Evolutionary conservation across 2,113 vertebrate species (phyloP), one percentile per base, ranked within the genome.

Genomic region (Labeo catla): DNA sequence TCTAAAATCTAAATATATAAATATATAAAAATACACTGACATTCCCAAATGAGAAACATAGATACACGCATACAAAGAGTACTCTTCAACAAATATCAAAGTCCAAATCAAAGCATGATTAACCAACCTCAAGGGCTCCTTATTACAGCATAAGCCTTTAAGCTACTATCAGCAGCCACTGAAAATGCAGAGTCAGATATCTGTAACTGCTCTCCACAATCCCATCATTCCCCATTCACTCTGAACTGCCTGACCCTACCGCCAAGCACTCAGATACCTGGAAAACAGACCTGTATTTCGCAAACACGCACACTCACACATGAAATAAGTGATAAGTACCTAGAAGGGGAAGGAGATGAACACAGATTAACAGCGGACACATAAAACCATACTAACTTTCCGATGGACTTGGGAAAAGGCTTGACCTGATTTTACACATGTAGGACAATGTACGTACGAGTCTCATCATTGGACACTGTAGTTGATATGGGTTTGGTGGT

Each of bases 401-500:
- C 79, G 45, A 66, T 47, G 59, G 59, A 65, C 77, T 59, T 13
- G 54, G 80, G 2, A 68, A 36, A 68, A 50, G 63, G 1, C 3
- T 19, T 52, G 80, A 82, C 61, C 47, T 82, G 11, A 50, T 50
- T 13, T 81, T 34, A 49, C 61, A 81, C 61, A 47, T 65, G 21
- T 65, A 45, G 19, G 43, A 81, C 57, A 49, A 34, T 50, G 21
- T 28, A 45, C 54, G 61, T 21, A 57, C 28, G 74, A 78, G 57
- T n/a, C 28, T 78, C 89, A 86, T 61, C 83, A 39, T 87, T 15
- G 88, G 89, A 87, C 90, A 90, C 91, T 91, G 90, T 87, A 89
- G 88, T 87, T 91, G 91, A 93, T 91, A 91, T 91, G 86, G 86
- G 84, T 90, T 90, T 90, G 87, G 91, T 92, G 72, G 10, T 8